Percentiles rank a stretch among this genome's conserved stretches.
phyloP scores from a whole-genome alignment of 2,113 vertebrate genomes.

The Sorex fumeus region DNA sequence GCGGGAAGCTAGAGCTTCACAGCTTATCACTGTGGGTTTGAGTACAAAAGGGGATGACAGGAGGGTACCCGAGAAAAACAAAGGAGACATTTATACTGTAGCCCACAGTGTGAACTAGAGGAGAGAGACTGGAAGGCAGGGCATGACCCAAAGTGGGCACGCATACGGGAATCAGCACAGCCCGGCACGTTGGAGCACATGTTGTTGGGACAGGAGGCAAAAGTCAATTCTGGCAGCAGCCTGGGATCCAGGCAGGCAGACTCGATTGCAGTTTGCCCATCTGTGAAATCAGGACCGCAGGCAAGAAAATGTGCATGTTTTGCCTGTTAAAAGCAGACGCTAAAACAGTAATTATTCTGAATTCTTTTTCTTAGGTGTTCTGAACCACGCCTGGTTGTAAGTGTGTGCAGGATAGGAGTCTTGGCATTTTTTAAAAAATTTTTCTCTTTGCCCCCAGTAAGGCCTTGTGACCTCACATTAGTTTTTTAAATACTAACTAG shows the following conservation, averaged over 20 bases:
- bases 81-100: not conserved
- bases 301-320: constrained; percentile 78
- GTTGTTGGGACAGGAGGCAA: constrained; percentile 68
- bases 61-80: not conserved
- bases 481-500: constrained; percentile 17
- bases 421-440: not conserved
- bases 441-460: not conserved
- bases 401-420: not conserved
- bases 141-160: not conserved
- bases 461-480: not conserved
- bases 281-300: constrained; percentile 84
- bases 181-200: not conserved
- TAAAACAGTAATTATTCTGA: constrained; percentile 79
- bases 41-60: constrained; percentile 2
- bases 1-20: not conserved
- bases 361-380: not conserved
- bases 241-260: constrained; percentile 65
- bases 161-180: not conserved
- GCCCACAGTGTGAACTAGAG: not conserved
- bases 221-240: constrained; percentile 64
- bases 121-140: not conserved
- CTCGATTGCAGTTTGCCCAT: constrained; percentile 77
- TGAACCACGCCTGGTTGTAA: constrained; percentile 28
- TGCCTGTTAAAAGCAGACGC: constrained; percentile 72
- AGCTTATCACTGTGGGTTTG: not conserved